Conservation (phyloP, 2,113 vertebrate species). For the Puntigrus tetrazona region DNA sequence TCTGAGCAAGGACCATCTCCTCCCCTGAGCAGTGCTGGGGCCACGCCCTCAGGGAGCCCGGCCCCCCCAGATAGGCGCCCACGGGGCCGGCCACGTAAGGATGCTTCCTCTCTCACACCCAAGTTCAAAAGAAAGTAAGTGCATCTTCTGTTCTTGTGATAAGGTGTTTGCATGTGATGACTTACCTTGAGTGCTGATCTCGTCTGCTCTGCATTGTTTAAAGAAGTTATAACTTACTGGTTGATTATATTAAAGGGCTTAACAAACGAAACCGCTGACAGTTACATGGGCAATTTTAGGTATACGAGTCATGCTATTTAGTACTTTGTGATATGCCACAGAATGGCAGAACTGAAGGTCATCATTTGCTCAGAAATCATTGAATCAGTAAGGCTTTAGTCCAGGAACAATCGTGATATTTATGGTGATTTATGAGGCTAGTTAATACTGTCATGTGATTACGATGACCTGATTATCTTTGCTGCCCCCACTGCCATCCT, state of each 20-base stretch:
- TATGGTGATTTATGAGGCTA: background rate
- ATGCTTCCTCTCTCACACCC: constrained; percentile 80
- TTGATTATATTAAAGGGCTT: background rate
- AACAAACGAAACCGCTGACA: background rate
- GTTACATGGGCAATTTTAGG: background rate
- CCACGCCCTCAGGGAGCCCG: constrained; percentile 80
- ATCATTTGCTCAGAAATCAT: background rate
- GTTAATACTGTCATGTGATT: background rate
- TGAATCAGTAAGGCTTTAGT: background rate
- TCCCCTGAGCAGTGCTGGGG: constrained; percentile 75
- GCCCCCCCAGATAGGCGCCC: constrained; percentile 84
- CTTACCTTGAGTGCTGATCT: background rate
- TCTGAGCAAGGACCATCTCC: constrained; percentile 77
- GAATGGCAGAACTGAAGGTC: background rate
- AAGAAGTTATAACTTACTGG: background rate
- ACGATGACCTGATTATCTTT: constrained; percentile 6
- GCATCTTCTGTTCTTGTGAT: background rate
- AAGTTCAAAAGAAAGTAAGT: constrained; percentile 87
- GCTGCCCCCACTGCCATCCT: background rate
- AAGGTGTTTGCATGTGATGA: background rate
- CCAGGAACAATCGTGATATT: background rate
- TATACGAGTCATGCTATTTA: background rate
- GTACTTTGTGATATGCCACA: background rate
- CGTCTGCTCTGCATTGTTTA: background rate
- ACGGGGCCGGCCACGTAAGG: constrained; percentile 85